phyloP scores from a whole-genome alignment of 2,113 vertebrate genomes.

The Malurus elegans region DNA sequence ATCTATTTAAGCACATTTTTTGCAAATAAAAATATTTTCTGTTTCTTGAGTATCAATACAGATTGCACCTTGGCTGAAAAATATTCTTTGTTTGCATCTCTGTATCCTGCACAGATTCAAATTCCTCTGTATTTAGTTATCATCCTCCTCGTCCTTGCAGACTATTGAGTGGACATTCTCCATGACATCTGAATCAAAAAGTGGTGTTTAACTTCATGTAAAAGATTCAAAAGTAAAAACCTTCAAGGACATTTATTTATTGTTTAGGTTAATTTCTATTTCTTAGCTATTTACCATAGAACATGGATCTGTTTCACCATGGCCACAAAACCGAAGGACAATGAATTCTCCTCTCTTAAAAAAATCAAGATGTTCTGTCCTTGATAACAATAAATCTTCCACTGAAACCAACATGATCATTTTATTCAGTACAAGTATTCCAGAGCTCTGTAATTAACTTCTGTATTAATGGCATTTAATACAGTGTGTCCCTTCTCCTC shows the following conservation, averaged over 20 bases:
- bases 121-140: background rate
- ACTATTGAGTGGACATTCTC: background rate
- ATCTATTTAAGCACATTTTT: background rate
- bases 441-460: background rate
- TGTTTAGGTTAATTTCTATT: background rate
- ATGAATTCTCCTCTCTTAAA: background rate
- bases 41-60: background rate
- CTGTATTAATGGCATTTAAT: background rate
- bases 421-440: background rate
- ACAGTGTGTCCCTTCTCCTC: background rate
- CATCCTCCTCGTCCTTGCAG: background rate
- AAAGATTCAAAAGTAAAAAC: background rate
- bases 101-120: background rate
- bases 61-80: background rate
- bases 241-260: background rate
- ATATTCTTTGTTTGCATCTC: background rate
- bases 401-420: background rate
- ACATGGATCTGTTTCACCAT: background rate
- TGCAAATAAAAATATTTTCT: background rate
- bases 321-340: background rate
- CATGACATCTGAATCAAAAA: background rate
- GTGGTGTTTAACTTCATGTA: accelerated
- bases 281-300: background rate
- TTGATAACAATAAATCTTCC: background rate
- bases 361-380: background rate